Conservation (phyloP, 2,888 invertebrate species). For the Zonitis immaculata region DNA sequence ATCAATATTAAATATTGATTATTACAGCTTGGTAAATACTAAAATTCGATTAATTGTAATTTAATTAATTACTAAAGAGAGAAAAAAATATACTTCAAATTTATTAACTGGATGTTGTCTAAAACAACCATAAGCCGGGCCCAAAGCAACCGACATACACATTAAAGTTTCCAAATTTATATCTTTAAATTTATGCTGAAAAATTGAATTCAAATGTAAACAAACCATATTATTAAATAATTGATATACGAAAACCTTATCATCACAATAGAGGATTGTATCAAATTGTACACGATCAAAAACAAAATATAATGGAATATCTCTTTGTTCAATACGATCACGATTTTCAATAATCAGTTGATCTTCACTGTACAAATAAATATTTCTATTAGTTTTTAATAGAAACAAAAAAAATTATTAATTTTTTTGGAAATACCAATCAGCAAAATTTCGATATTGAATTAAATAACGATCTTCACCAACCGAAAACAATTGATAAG, state of each 20-base stretch:
- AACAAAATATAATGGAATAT: conserved; percentile 52
- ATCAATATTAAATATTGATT: conserved; percentile 58
- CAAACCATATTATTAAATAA: too few species aligned
- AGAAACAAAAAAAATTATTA: too few species aligned
- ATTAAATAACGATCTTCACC: conserved; percentile 57
- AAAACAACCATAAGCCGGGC: conserved; percentile 61
- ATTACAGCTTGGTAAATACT: conserved; percentile 44
- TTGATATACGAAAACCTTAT: too few species aligned
- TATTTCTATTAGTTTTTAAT: conserved; percentile 31
- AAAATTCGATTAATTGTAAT: conserved; percentile 11
- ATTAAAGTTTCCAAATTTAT: conserved; percentile 59
- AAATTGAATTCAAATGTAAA: too few species aligned
- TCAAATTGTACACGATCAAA: too few species aligned
- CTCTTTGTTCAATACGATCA: conserved; percentile 61
- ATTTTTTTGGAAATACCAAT: too few species aligned
- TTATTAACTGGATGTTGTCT: conserved; percentile 51
- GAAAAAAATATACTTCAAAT: conserved; percentile 42
- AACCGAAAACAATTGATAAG: conserved; percentile 42
- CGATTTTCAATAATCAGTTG: conserved; percentile 49
- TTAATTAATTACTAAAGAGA: neutral
- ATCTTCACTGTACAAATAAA: conserved; percentile 19
- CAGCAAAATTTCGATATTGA: too few species aligned
- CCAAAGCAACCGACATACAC: conserved; percentile 62
- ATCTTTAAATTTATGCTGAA: conserved; percentile 65
- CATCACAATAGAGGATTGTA: too few species aligned